phyloP scores from a whole-genome alignment of 1,140 invertebrate species.

The Papilio machaon region DNA sequence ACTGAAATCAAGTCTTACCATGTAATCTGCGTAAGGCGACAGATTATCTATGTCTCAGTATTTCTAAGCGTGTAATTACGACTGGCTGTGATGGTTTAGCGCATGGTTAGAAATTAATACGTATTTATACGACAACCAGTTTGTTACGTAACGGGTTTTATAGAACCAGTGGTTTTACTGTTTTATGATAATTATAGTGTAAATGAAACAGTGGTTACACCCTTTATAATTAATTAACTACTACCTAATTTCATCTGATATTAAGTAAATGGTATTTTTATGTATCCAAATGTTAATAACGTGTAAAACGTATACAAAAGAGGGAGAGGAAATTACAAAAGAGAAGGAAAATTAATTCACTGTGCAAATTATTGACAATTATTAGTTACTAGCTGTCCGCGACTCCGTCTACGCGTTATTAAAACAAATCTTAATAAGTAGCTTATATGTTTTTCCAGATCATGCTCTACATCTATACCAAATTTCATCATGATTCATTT shows the following conservation, averaged over 20 bases:
- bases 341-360: neutral
- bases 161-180: conserved; percentile 7
- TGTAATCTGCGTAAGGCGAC: neutral
- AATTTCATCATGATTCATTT: too few species aligned
- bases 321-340: neutral
- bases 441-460: too few species aligned
- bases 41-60: neutral
- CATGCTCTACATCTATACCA: too few species aligned
- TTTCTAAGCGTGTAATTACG: neutral
- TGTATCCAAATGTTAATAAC: neutral
- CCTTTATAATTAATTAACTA: neutral
- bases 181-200: neutral
- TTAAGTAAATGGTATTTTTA: too few species aligned
- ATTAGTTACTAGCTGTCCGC: neutral
- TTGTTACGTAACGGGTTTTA: neutral
- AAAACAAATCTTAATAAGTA: neutral
- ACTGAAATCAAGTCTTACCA: neutral
- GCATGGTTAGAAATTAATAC: conserved; percentile 12
- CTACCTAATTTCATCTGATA: too few species aligned
- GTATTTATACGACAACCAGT: neutral
- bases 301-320: neutral
- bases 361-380: conserved; percentile 17
- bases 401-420: neutral
- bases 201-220: neutral
- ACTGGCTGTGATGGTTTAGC: neutral